phyloP scores from a whole-genome alignment of 2,113 vertebrate genomes.

The Campylomormyrus numenius region DNA sequence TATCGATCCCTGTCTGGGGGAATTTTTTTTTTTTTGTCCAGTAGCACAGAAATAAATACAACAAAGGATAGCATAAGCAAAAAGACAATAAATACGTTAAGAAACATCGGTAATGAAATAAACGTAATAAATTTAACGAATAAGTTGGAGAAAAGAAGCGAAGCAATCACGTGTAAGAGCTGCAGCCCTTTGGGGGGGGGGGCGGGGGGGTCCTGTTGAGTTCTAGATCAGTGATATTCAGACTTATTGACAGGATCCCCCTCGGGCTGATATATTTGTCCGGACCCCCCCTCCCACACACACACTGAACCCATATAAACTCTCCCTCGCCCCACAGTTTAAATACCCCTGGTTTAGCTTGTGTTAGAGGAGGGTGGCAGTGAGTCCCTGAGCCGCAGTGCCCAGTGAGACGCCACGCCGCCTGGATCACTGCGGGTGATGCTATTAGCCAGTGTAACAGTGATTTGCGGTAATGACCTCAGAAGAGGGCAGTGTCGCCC shows the following conservation, averaged over 20 bases:
- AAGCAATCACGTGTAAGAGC: background rate
- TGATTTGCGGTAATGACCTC: background rate
- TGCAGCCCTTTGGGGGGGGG: background rate
- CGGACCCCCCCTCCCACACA: too few relatives aligned
- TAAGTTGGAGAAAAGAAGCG: background rate
- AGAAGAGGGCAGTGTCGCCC: background rate
- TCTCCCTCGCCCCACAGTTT: background rate
- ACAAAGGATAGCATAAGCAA: background rate
- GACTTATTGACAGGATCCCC: too few relatives aligned
- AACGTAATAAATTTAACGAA: background rate
- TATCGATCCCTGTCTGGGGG: background rate
- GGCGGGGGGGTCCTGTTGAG: too few relatives aligned
- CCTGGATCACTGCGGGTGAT: background rate
- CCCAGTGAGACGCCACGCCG: background rate
- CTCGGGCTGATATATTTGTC: too few relatives aligned
- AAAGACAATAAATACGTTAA: background rate
- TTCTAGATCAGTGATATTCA: background rate
- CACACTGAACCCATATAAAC: too few relatives aligned
- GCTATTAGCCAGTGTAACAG: background rate
- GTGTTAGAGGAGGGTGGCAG: background rate
- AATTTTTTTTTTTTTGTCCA: background rate
- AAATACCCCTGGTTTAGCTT: background rate
- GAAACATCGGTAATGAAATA: background rate
- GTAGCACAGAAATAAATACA: background rate
- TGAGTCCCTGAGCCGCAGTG: background rate